phyloP scores from a whole-genome alignment of 2,888 invertebrate genomes.

The Nomada ruficornis region DNA sequence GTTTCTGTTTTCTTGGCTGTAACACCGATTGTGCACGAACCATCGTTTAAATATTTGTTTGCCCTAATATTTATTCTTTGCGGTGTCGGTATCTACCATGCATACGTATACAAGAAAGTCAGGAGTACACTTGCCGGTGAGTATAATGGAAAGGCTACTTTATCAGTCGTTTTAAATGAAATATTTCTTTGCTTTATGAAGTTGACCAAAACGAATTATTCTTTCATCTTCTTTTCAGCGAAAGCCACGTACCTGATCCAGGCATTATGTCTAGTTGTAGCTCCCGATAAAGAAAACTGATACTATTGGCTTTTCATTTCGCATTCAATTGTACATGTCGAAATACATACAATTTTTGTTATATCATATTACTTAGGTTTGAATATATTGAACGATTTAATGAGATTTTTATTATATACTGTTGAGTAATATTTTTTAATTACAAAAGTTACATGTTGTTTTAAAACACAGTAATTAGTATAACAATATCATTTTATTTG shows the following conservation, averaged over 20 bases:
- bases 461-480: slow-evolving; percentile 32
- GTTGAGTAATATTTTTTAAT: slow-evolving; percentile 28
- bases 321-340: slow-evolving; percentile 45
- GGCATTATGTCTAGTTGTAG: slow-evolving; percentile 89
- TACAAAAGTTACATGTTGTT: slow-evolving; percentile 28
- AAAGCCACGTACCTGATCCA: slow-evolving; percentile 88
- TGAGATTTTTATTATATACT: slow-evolving; percentile 24
- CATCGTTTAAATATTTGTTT: slow-evolving; percentile 91
- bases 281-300: slow-evolving; percentile 84
- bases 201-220: slow-evolving; percentile 10
- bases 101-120: slow-evolving; percentile 90
- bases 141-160: slow-evolving; percentile 68
- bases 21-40: slow-evolving; percentile 91
- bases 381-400: slow-evolving; percentile 23
- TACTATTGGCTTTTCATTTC: slow-evolving; percentile 10
- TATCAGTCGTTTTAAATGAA: neutral
- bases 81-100: slow-evolving; percentile 90
- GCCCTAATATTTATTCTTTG: slow-evolving; percentile 89
- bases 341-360: slow-evolving; percentile 1
- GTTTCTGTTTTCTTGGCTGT: slow-evolving; percentile 90
- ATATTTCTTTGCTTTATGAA: neutral
- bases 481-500: slow-evolving; percentile 36
- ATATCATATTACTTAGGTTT: neutral
- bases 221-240: slow-evolving; percentile 84
- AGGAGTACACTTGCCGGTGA: slow-evolving; percentile 88